Base-by-base conservation (phyloP, 2,797 vertebrate genomes). In the Acanthurus leucopareius region DNA sequence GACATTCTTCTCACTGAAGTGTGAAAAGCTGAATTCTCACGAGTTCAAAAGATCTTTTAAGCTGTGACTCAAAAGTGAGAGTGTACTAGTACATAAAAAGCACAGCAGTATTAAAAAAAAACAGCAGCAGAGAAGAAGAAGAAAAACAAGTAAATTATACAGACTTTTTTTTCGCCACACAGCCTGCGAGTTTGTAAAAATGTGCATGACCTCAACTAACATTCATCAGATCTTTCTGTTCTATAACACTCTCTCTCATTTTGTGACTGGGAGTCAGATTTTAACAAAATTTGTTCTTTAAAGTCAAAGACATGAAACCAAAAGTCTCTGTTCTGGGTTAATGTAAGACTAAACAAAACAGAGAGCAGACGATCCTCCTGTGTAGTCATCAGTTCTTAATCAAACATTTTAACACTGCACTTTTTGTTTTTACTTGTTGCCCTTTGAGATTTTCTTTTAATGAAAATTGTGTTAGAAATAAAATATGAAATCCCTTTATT, bases 381-480 rank as follows among this genome's bases (percentile, higher is more conserved):
- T 73, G 84, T 70, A 35, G 67, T 75, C 75, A 65, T 72, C 71
- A 58, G 22, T 15, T 10, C 80, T 74, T 68, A 44, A 58, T 80
- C 44, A 54, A 62, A 69, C 53, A 67, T 28, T 16, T 66, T 53
- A 75, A 42, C 22, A 62, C 78, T 83, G 57, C 5, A 11, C 48
- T 73, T 83, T 66, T 77, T 64, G 69, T 80, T 78, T n/a, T 69
- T 75, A 7, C 51, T 61, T 64, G 59, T 72, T 62, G 57, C 52
- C 52, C 28, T 80, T 78, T 75, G 49, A 76, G 68, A 78, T 80
- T 84, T 61, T 1, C 42, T 35, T 68, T 75, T 52, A 56, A 77
- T 73, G 45, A 83, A 83, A 77, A 64, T 10, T 59, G 40, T 58
- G 22, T 49, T 67, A 5, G 53, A 69, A 76, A 76, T 67, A 17